phyloP scores from a whole-genome alignment of 2,113 vertebrate species.

The Oceanites oceanicus region DNA sequence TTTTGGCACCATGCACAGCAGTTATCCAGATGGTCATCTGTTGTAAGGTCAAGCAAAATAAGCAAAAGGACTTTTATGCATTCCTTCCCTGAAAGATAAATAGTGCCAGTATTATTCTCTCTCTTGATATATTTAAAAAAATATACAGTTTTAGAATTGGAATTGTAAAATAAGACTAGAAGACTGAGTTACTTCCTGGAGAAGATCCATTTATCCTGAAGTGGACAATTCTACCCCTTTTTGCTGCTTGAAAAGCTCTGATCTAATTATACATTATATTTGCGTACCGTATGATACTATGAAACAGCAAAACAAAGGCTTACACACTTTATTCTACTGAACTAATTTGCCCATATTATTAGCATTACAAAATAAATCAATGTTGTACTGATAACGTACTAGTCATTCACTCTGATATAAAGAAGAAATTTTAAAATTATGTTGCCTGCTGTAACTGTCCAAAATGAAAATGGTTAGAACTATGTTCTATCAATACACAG shows the following conservation, averaged over 20 bases:
- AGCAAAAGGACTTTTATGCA: slow-evolving; percentile 8
- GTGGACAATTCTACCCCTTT: background rate
- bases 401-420: background rate
- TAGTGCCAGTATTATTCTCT: background rate
- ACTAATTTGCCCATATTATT: background rate
- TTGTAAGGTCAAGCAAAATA: slow-evolving; percentile 47
- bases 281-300: background rate
- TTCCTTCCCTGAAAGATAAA: background rate
- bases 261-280: background rate
- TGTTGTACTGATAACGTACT: background rate
- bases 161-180: background rate
- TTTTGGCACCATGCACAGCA: background rate
- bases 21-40: slow-evolving; percentile 46
- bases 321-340: background rate
- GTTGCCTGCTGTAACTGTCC: background rate
- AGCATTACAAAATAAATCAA: background rate
- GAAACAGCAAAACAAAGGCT: background rate
- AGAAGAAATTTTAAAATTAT: background rate
- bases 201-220: background rate
- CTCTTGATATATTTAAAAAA: background rate
- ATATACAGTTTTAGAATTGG: background rate
- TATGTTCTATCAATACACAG: slow-evolving; percentile 3
- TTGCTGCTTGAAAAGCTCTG: background rate
- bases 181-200: background rate
- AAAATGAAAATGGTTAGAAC: background rate